Conservation (phyloP, 2,113 vertebrate genomes). For the Gila orcuttii region DNA sequence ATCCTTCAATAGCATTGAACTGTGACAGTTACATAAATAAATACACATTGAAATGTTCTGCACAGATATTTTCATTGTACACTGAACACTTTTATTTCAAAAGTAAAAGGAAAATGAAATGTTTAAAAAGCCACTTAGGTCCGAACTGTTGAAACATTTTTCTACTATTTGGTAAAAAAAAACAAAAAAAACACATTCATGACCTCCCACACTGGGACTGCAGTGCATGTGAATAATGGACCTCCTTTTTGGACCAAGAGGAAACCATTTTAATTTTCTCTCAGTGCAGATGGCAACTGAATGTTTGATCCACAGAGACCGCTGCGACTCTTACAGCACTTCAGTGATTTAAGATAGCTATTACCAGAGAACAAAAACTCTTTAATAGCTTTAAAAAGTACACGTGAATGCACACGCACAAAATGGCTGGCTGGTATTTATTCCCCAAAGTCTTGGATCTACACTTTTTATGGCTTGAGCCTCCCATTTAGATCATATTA, state of each 20-base stretch:
- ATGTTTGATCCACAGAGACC: neutral
- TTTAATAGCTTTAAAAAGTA: slow-evolving; percentile 22
- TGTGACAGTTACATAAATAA: neutral
- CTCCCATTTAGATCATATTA: slow-evolving; percentile 13
- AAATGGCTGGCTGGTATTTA: neutral
- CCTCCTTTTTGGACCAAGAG: neutral
- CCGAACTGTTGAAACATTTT: neutral
- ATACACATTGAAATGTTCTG: neutral
- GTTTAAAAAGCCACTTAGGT: neutral
- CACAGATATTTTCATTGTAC: neutral
- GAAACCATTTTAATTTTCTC: slow-evolving; percentile 7
- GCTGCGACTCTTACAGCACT: neutral
- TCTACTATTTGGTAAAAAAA: neutral
- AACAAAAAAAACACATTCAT: neutral
- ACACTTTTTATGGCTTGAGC: slow-evolving; percentile 17
- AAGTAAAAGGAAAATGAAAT: neutral
- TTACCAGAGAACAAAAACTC: slow-evolving; percentile 6
- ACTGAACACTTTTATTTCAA: neutral
- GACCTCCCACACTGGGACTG: neutral
- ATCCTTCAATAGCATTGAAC: neutral
- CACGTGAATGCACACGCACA: neutral
- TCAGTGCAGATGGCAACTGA: neutral
- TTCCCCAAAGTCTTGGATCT: slow-evolving; percentile 1
- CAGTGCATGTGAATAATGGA: neutral
- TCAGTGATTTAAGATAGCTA: slow-evolving; percentile 25